Evolutionary conservation across 2,888 invertebrate genomes (phyloP).

Genomic region (Pollenia griseotomentosa): DNA sequence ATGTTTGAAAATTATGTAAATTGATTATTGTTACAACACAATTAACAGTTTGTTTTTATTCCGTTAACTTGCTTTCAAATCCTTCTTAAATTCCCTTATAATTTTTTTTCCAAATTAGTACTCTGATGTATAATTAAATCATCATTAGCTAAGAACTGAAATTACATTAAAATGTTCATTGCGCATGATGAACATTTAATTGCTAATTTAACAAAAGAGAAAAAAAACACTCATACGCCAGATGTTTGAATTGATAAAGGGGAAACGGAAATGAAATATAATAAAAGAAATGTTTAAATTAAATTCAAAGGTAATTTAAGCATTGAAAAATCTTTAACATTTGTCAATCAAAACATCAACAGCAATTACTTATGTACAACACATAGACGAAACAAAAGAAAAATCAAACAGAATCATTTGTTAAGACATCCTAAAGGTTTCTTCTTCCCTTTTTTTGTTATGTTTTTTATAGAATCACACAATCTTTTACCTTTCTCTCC

Average conservation of each 20-base stretch:
- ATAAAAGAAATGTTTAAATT: background rate
- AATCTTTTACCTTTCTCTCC: background rate
- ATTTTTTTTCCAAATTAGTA: background rate
- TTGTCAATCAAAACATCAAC: constrained; percentile 5
- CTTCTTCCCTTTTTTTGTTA: background rate
- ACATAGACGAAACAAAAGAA: background rate
- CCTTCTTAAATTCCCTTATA: too few relatives aligned
- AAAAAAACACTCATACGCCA: constrained; percentile 31
- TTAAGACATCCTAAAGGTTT: background rate
- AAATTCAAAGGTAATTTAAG: constrained; percentile 1
- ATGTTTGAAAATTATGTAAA: constrained; percentile 21
- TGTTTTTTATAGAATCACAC: background rate
- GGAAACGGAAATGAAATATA: background rate
- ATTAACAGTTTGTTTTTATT: constrained; percentile 21
- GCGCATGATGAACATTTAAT: constrained; percentile 50
- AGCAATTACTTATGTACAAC: background rate
- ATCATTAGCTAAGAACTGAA: constrained; percentile 23
- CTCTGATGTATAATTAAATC: constrained; percentile 30
- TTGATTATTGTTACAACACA: constrained; percentile 45
- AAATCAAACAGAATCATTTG: constrained; percentile 18
- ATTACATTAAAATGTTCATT: constrained; percentile 30
- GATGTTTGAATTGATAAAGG: background rate
- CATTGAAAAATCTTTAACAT: background rate
- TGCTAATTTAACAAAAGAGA: constrained; percentile 27
- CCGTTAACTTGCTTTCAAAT: too few relatives aligned